phyloP scores from a whole-genome alignment of 2,113 vertebrate species.

The Pomatorhinus ruficollis region DNA sequence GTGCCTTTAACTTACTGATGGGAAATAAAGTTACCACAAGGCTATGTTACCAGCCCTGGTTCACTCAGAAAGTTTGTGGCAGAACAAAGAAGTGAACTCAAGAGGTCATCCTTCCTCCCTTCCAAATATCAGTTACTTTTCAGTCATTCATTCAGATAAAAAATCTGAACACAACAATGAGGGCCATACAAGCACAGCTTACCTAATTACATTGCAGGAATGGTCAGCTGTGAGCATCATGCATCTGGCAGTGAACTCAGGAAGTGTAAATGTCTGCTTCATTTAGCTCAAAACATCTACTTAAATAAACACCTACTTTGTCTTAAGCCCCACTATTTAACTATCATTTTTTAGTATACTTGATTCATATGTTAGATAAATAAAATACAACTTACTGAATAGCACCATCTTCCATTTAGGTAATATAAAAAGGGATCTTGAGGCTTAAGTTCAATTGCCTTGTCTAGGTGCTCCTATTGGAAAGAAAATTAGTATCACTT shows the following conservation, averaged over 20 bases:
- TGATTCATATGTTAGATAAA: neutral
- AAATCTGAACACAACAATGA: neutral
- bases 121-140: neutral
- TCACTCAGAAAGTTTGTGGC: neutral
- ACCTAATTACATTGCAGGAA: neutral
- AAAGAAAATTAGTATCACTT: constrained; percentile 47
- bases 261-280: neutral
- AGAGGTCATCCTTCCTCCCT: neutral
- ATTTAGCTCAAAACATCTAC: neutral
- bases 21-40: neutral
- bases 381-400: constrained; percentile 83
- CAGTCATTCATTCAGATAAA: neutral
- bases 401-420: constrained; percentile 95
- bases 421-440: constrained; percentile 92
- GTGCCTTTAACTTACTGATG: neutral
- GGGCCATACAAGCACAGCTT: neutral
- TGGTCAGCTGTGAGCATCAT: neutral
- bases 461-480: constrained; percentile 92
- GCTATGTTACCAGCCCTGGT: neutral
- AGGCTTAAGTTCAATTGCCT: constrained; percentile 91
- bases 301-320: neutral
- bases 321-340: neutral
- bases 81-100: neutral
- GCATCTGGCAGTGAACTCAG: neutral
- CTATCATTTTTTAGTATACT: neutral